phyloP scores from a whole-genome alignment of 2,888 invertebrate genomes.

The Hyposoter dolosus region DNA sequence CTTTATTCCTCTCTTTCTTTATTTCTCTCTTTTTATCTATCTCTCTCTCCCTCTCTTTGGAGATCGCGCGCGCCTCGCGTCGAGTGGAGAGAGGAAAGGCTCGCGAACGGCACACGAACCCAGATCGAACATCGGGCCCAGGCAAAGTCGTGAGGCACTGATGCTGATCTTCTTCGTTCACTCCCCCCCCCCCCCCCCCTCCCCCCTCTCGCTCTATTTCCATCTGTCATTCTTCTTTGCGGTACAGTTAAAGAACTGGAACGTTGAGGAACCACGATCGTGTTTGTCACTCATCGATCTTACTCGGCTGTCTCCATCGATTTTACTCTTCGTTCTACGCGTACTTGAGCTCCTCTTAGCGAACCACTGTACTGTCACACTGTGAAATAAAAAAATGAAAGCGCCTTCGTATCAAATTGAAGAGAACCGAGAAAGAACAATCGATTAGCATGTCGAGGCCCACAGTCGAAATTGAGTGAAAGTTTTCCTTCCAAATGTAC shows the following conservation, averaged over 20 bases:
- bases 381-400: conserved; percentile 45
- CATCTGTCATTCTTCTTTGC: conserved; percentile 12
- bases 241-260: conserved; percentile 46
- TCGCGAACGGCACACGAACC: conserved; percentile 65
- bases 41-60: conserved; percentile 5
- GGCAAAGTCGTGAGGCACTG: conserved; percentile 42
- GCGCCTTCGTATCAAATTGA: conserved; percentile 35
- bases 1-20: not conserved
- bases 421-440: conserved; percentile 40
- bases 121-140: conserved; percentile 49
- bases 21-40: not conserved
- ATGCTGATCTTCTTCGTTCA: conserved; percentile 42
- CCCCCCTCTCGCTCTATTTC: conserved; percentile 7
- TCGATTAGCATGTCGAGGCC: conserved; percentile 51
- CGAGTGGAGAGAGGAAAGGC: conserved; percentile 57
- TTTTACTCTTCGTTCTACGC: conserved; percentile 48
- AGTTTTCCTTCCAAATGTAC: not conserved
- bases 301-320: conserved; percentile 60
- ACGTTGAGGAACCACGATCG: conserved; percentile 60
- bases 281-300: conserved; percentile 69
- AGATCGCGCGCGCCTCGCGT: conserved; percentile 28
- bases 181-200: conserved; percentile 9
- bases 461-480: conserved; percentile 18
- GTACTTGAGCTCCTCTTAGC: conserved; percentile 18
- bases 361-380: conserved; percentile 15